These are phyloP conservation scores for Eupithecia inturbata DNA, from an alignment of 2,888 invertebrate species.

Conservation along the genomic window DNA sequence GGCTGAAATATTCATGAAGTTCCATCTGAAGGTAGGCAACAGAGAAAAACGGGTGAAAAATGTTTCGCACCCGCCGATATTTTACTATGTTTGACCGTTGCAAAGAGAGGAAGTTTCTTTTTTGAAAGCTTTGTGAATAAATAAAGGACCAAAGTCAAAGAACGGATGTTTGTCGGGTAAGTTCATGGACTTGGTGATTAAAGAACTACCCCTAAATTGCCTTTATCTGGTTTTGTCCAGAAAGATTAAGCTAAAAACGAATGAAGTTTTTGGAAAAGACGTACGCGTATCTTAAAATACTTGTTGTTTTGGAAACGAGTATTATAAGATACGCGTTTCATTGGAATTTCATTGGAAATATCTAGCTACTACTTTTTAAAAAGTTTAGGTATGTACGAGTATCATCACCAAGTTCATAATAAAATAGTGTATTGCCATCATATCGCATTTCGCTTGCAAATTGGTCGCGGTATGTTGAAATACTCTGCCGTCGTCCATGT, in stretches of 20 bases:
- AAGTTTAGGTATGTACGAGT: neutral
- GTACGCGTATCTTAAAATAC: neutral
- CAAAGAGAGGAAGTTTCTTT: slow-evolving; percentile 41
- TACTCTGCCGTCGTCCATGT: slow-evolving; percentile 41
- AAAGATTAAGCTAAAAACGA: neutral
- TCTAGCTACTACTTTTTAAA: neutral
- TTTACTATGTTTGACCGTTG: slow-evolving; percentile 67
- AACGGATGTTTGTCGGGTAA: neutral
- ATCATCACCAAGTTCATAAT: slow-evolving; percentile 26
- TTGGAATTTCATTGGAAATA: neutral
- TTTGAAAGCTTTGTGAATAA: neutral
- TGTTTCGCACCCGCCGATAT: slow-evolving; percentile 66
- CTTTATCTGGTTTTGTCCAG: neutral
- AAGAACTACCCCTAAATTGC: neutral
- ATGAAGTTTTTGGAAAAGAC: no score
- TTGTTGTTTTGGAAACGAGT: neutral
- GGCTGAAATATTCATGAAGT: slow-evolving; percentile 81
- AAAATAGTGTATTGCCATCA: slow-evolving; percentile 41
- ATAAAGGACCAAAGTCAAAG: neutral
- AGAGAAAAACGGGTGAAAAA: slow-evolving; percentile 76
- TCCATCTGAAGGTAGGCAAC: slow-evolving; percentile 68
- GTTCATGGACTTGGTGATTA: neutral
- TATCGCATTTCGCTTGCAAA: slow-evolving; percentile 59
- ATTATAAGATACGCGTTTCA: no score
- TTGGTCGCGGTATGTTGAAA: slow-evolving; percentile 48